Base-by-base conservation (phyloP, 2,888 invertebrate species). In the Hecatera dysodea region DNA sequence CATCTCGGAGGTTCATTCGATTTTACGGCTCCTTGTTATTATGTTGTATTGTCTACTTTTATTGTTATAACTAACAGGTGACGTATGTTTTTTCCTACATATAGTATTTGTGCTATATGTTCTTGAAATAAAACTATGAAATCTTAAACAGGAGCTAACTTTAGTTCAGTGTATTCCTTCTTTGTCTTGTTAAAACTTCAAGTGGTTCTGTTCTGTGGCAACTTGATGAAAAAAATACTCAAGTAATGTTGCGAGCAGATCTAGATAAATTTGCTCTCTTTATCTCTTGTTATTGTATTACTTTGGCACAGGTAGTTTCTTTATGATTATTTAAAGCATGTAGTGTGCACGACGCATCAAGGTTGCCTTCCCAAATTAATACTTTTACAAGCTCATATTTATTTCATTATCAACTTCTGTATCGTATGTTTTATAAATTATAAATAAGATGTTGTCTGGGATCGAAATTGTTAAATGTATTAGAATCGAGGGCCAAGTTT, bases 11-110 rank as follows among this genome's bases (percentile, higher is more conserved):
- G 83, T 86, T 84, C 89, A 88, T 91, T 91, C 88, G 87, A 91
- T 92, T 93, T 91, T 92, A 92, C 89, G 91, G 90, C 81, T 86
- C 73, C 84, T 89, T 90, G 90, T 91, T 91, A 86, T 89, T 86
- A 83, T 82, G 80, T 79, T 68, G 71, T 70, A 75, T 75, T 81
- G 73, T 74, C 27, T 59, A 69, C 44, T 60, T 63, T 65, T 60
- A 80, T 84, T 87, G 74, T 86, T 82, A 69, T 75, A 71, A 53
- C 67, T 59, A 77, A 83, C 84, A 87, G 85, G 86, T 85, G 87
- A 86, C 68, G 67, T 52, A 61, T 3, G 46, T 48, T 73, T 66
- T 73, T 70, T 52, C n/a, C 33, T 29, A 29, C 33, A 36, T 19
- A 9, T n/a, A n/a, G n/a, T n/a, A n/a, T n/a, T n/a, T n/a, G n/a